Percentiles rank a stretch among this genome's conserved stretches.
Conservation (phyloP, 2,888 invertebrate genomes). For the Caenorhabditis japonica region DNA sequence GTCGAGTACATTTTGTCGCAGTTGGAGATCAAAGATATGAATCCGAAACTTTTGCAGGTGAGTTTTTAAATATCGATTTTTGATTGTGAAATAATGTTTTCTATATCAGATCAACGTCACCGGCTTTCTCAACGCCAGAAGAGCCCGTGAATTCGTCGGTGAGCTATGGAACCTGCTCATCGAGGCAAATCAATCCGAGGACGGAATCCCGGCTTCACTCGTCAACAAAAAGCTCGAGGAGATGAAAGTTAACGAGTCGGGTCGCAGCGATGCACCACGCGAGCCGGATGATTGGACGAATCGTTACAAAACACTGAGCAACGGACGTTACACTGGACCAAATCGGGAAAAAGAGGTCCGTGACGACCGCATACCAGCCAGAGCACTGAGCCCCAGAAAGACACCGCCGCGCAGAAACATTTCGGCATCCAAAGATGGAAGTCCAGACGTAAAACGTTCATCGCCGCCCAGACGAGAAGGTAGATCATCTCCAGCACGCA, state of each 20-base stretch:
- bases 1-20: conserved; percentile 99
- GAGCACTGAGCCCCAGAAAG: conserved; percentile 52
- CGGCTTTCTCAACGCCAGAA: conserved; percentile 96
- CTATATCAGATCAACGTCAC: conserved; percentile 93
- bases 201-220: conserved; percentile 93
- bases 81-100: background rate
- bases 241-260: conserved; percentile 79
- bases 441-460: conserved; percentile 10
- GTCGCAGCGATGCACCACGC: background rate
- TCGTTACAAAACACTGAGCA: conserved; percentile 56
- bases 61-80: conserved; percentile 6
- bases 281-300: conserved; percentile 62
- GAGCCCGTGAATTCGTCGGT: conserved; percentile 96
- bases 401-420: conserved; percentile 42
- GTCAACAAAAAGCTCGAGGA: conserved; percentile 97
- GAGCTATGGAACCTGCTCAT: conserved; percentile 95
- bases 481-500: background rate
- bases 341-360: conserved; percentile 54
- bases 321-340: conserved; percentile 59
- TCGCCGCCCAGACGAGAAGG: conserved; percentile 7
- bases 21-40: conserved; percentile 86
- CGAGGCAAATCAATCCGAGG: conserved; percentile 88
- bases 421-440: conserved; percentile 19
- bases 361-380: conserved; percentile 54
- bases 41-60: conserved; percentile 71